phyloP scores from a whole-genome alignment of 2,797 vertebrate species.

The Antrozous pallidus region DNA sequence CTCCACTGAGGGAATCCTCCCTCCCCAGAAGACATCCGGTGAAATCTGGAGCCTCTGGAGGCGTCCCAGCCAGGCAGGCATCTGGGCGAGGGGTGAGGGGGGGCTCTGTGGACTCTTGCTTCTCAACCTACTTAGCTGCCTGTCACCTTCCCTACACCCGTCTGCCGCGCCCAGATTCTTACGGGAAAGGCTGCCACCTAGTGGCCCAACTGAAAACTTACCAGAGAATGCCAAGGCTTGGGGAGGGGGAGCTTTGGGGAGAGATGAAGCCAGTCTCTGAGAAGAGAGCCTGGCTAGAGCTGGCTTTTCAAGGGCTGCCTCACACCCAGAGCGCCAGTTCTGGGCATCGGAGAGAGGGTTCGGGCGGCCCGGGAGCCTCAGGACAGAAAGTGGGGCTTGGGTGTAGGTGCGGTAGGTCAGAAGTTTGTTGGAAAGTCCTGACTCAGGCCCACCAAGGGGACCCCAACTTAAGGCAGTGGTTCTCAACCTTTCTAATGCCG shows the following conservation, averaged over 20 bases:
- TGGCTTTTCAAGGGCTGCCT: background rate
- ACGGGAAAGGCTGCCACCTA: conserved; percentile 63
- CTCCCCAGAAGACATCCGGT: too few relatives aligned
- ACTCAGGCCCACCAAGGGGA: too few relatives aligned
- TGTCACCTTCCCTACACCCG: background rate
- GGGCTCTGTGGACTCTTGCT: background rate
- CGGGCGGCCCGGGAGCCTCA: background rate
- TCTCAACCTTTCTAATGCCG: too few relatives aligned
- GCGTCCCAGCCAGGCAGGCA: too few relatives aligned
- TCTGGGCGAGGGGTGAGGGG: too few relatives aligned
- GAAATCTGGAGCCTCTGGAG: too few relatives aligned
- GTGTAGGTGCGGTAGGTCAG: background rate
- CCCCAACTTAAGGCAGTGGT: too few relatives aligned
- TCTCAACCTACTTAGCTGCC: background rate
- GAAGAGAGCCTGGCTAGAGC: background rate
- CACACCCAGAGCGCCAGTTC: background rate
- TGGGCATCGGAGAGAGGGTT: background rate
- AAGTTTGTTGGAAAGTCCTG: background rate
- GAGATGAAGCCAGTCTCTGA: background rate
- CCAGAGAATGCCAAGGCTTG: accelerated
- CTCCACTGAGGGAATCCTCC: too few relatives aligned
- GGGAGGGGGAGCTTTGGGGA: background rate
- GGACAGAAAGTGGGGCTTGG: background rate
- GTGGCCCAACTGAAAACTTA: conserved; percentile 13
- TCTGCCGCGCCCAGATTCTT: background rate